phyloP scores from a whole-genome alignment of 2,797 vertebrate species.

The Adelosebastes latens region DNA sequence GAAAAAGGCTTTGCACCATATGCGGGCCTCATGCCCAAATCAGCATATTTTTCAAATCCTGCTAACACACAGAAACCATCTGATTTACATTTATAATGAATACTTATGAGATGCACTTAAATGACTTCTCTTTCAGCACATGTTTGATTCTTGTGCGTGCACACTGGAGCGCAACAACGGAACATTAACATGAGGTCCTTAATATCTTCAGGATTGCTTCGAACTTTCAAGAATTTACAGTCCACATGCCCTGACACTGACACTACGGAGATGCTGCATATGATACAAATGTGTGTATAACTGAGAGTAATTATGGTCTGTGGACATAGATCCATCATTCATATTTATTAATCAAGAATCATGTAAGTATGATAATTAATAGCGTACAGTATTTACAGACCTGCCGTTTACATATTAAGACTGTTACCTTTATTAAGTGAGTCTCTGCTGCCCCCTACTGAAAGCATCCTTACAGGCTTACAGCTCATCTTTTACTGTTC shows the following conservation, averaged over 20 bases:
- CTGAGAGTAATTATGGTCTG: slow-evolving; percentile 12
- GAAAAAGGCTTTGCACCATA: slow-evolving; percentile 50
- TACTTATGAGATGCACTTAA: slow-evolving; percentile 28
- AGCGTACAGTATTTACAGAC: slow-evolving; percentile 31
- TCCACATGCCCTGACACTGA: slow-evolving; percentile 35
- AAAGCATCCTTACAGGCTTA: slow-evolving; percentile 15
- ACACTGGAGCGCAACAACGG: slow-evolving; percentile 3
- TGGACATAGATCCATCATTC: slow-evolving; percentile 14
- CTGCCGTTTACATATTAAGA: slow-evolving; percentile 28
- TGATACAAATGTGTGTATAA: slow-evolving; percentile 23
- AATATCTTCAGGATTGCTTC: slow-evolving; percentile 41
- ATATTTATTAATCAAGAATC: slow-evolving; percentile 64
- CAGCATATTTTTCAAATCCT: not conserved
- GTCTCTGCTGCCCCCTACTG: slow-evolving; percentile 72
- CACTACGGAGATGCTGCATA: slow-evolving; percentile 24
- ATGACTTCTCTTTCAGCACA: slow-evolving; percentile 19
- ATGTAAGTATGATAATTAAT: slow-evolving; percentile 31
- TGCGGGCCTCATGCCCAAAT: slow-evolving; percentile 38
- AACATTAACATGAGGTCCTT: slow-evolving; percentile 14
- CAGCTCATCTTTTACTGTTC: slow-evolving; percentile 19
- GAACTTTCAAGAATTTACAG: slow-evolving; percentile 33
- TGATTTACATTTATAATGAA: slow-evolving; percentile 49
- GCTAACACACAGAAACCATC: slow-evolving; percentile 34
- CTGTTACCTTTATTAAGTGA: slow-evolving; percentile 40
- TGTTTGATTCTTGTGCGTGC: slow-evolving; percentile 14